Conservation (phyloP, 2,113 vertebrate genomes). For the Delphinapterus leucas region DNA sequence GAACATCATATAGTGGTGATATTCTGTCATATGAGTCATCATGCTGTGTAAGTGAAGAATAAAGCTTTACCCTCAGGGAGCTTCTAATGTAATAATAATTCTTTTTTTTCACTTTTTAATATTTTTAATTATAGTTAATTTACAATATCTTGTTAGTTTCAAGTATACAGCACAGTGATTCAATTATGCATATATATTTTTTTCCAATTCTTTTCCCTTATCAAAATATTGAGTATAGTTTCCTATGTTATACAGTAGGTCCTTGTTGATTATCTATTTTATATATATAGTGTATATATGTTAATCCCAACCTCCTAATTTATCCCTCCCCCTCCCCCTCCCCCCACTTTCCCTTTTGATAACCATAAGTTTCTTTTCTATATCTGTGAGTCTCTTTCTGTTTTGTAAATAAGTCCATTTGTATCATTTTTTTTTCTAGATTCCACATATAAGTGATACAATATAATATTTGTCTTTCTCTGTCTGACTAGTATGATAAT, state of each 20-base stretch:
- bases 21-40: background rate
- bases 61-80: background rate
- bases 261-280: background rate
- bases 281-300: background rate
- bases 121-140: background rate
- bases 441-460: background rate
- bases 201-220: background rate
- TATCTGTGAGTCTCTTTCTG: background rate
- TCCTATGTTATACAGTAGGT: background rate
- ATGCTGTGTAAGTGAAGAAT: background rate
- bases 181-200: background rate
- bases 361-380: background rate
- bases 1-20: background rate
- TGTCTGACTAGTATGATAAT: background rate
- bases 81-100: background rate
- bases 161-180: background rate
- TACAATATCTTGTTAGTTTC: background rate
- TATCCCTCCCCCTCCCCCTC: background rate
- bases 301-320: background rate
- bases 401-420: background rate
- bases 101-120: background rate
- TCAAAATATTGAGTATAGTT: background rate
- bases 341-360: background rate
- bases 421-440: background rate
- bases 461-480: background rate